Evolutionary conservation across 1,140 invertebrate genomes (phyloP).

Genomic region (Oreohelix idahoensis): DNA sequence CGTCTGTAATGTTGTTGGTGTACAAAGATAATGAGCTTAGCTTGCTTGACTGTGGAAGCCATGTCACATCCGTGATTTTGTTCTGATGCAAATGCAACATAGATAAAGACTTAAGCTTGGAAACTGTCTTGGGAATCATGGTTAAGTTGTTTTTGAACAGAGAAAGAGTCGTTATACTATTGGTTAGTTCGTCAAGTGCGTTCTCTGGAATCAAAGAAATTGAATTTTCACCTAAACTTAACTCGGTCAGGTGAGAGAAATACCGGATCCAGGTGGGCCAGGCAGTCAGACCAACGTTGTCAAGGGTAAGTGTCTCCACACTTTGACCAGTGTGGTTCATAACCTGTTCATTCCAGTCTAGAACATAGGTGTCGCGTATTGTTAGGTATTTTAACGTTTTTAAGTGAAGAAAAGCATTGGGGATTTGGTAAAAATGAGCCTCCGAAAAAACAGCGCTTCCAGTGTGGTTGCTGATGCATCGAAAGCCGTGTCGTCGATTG

Average conservation of each 20-base stretch:
- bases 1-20: neutral
- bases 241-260: neutral
- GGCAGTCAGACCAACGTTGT: neutral
- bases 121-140: neutral
- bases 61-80: neutral
- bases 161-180: neutral
- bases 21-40: neutral
- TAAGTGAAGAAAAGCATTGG: neutral
- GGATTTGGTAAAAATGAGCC: neutral
- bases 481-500: neutral
- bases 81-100: neutral
- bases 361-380: neutral
- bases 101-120: neutral
- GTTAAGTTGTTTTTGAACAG: neutral
- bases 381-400: neutral
- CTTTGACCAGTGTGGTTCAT: neutral
- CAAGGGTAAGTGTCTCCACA: neutral
- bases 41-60: neutral
- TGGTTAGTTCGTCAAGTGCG: neutral
- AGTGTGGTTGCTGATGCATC: neutral
- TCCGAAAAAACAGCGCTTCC: neutral
- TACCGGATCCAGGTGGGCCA: neutral
- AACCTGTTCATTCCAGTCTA: neutral
- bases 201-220: neutral
- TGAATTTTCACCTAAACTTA: neutral